phyloP scores from a whole-genome alignment of 2,888 invertebrate species.

The Sepioteuthis lessoniana region DNA sequence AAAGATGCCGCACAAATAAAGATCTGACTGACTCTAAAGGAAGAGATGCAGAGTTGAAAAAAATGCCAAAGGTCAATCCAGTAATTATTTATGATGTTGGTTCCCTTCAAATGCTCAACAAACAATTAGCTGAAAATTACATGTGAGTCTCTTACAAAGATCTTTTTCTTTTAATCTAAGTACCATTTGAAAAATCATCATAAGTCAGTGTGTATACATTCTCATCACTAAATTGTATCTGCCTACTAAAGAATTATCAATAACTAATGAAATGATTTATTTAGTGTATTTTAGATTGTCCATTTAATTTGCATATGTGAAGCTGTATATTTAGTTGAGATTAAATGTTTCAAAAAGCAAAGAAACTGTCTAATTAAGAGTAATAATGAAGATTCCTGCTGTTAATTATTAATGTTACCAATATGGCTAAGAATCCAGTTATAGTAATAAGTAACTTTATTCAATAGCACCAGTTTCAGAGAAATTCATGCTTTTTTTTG shows the following conservation, averaged over 20 bases:
- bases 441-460: no score
- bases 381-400: no score
- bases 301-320: neutral
- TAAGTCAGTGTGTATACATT: neutral
- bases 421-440: no score
- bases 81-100: constrained; percentile 81
- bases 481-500: no score
- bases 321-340: neutral
- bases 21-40: constrained; percentile 53
- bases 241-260: neutral
- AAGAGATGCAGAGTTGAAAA: constrained; percentile 58
- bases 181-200: neutral
- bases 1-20: constrained; percentile 38
- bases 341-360: no score
- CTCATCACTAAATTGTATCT: neutral
- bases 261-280: neutral
- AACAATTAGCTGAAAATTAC: constrained; percentile 88
- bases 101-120: constrained; percentile 85
- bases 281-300: neutral
- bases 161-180: neutral
- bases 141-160: constrained; percentile 77
- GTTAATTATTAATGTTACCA: no score
- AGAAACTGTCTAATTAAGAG: no score
- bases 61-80: constrained; percentile 77
- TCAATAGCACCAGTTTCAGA: no score